Evolutionary conservation across 2,113 vertebrate species (phyloP).

Genomic region (Anarrhichthys ocellatus): DNA sequence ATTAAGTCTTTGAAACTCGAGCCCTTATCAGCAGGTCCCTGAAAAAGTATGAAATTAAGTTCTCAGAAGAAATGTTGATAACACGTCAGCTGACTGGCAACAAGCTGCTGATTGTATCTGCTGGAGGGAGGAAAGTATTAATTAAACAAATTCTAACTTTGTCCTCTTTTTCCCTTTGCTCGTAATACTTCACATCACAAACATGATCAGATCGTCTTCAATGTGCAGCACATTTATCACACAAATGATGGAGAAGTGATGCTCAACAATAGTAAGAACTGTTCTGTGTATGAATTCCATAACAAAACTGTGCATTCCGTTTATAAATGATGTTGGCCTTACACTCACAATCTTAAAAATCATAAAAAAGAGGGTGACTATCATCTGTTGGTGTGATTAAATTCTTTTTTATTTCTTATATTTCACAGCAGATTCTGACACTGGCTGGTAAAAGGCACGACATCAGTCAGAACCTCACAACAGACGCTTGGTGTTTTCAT

Average conservation of each 20-base stretch:
- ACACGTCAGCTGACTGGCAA: conserved; percentile 66
- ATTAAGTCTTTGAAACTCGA: conserved; percentile 78
- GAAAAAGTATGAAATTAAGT: conserved; percentile 74
- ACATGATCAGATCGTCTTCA: background rate
- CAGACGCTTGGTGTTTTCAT: conserved; percentile 39
- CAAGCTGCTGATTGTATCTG: conserved; percentile 69
- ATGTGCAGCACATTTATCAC: background rate
- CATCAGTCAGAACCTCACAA: conserved; percentile 32
- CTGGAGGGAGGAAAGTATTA: conserved; percentile 49
- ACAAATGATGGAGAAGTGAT: background rate
- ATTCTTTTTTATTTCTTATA: background rate
- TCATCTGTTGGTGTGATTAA: background rate
- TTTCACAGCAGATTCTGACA: conserved; percentile 2
- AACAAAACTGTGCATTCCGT: background rate
- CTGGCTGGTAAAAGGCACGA: conserved; percentile 2
- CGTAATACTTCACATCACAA: conserved; percentile 13
- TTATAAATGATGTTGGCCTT: background rate
- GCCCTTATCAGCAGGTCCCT: conserved; percentile 70
- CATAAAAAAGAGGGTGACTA: background rate
- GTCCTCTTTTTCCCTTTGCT: conserved; percentile 35
- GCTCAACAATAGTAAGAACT: background rate
- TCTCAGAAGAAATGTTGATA: conserved; percentile 71
- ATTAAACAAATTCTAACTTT: conserved; percentile 64
- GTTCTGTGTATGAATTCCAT: background rate
- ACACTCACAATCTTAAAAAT: background rate